Evolutionary conservation across 2,888 invertebrate species (phyloP), one percentile per base, ranked within the genome.

Genomic region (Balanococcus diminutus): DNA sequence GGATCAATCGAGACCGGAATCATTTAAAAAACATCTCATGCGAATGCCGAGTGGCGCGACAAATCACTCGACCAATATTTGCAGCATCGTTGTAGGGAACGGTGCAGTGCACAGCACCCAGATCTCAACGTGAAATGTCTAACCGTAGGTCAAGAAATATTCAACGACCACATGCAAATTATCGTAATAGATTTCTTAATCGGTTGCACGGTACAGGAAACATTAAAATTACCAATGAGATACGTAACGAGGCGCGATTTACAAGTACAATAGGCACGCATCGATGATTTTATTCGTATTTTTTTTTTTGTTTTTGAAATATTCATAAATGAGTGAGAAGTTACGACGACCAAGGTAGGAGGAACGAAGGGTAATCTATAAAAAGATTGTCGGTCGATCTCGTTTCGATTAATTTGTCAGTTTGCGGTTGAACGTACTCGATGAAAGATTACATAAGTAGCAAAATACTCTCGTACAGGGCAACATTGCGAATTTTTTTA

Each of bases 121-220:
- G 32, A 79, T 79, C n/a, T n/a, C 75, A 79, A 79, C 81, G 22
- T 32, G 22, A 61, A 83, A 83, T n/a, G 61, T 51, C 56, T 83
- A 51, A 61, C 32, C 56, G 36, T 83, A 83, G 83, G 83, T 83
- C 75, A 79, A 79, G 75, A 79, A 36, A n/a, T 79, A 79, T 46
- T 22, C 81, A 51, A 82, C 81, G 46, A 42, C 42, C 51, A 46
- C 81, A 46, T 51, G 81, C 81, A 82, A 82, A 82, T 82, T 82
- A 82, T 82, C 51, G 36, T 51, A 82, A 82, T 51, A 42, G 81
- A 82, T 82, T 82, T 82, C 51, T 51, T 82, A 82, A 82, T 82
- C 81, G 51, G 81, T 82, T 31, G 51, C 46, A 31, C 3, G n/a
- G 11, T 25, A 36, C 75, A 36, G 75, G 36, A 79, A 79, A 79